phyloP scores from a whole-genome alignment of 1,140 invertebrate species.

The Hermetia illucens region DNA sequence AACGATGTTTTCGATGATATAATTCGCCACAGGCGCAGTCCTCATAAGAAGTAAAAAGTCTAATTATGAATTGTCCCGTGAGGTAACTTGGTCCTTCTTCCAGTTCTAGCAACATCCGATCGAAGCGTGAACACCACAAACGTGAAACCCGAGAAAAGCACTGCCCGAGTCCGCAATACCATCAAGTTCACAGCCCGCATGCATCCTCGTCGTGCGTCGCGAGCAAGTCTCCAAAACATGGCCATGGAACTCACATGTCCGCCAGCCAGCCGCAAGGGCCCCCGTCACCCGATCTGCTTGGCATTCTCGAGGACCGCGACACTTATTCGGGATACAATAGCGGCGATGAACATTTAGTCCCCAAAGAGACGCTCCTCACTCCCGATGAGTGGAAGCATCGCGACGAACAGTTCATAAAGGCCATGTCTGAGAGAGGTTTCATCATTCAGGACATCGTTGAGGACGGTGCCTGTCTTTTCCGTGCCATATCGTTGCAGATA shows the following conservation, averaged over 20 bases:
- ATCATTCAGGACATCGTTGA: constrained; percentile 79
- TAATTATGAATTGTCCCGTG: neutral
- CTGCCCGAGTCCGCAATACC: constrained; percentile 20
- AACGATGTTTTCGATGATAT: constrained; percentile 25
- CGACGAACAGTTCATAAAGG: constrained; percentile 55
- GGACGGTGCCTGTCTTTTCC: constrained; percentile 86
- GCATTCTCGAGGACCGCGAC: constrained; percentile 26
- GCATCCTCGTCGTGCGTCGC: constrained; percentile 7
- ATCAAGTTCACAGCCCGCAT: constrained; percentile 6
- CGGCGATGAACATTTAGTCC: constrained; percentile 56
- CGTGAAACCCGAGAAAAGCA: constrained; percentile 13
- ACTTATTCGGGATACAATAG: constrained; percentile 51
- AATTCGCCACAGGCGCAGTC: constrained; percentile 24
- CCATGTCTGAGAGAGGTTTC: constrained; percentile 54
- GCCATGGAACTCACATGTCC: constrained; percentile 3
- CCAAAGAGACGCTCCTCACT: constrained; percentile 37
- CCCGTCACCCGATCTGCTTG: constrained; percentile 16
- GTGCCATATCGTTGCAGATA: constrained; percentile 84
- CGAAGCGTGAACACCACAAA: constrained; percentile 21
- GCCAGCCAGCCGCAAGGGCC: no score
- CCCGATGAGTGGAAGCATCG: constrained; percentile 45
- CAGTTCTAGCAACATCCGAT: constrained; percentile 13
- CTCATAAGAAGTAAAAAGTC: constrained; percentile 20
- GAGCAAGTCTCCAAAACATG: neutral
- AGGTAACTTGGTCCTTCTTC: neutral